Evolutionary conservation across 2,797 vertebrate species (phyloP).

Genomic region (Pelobates cultripes): DNA sequence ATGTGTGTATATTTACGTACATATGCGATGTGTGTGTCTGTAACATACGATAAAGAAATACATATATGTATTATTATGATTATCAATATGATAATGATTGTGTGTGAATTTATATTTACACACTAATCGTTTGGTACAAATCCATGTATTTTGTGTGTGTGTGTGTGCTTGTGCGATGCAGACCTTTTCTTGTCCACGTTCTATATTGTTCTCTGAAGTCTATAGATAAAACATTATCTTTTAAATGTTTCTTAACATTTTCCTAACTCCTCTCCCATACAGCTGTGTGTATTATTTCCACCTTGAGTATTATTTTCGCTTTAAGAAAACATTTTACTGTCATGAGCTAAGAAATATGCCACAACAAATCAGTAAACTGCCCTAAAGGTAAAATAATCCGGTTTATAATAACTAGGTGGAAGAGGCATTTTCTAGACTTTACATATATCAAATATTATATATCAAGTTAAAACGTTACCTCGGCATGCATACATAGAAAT

Average conservation of each 20-base stretch:
- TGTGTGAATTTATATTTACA: too few species aligned
- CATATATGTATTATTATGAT: too few species aligned
- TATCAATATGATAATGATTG: too few species aligned
- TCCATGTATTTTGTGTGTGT: background rate
- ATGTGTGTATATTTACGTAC: slow-evolving; percentile 19
- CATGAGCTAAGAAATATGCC: slow-evolving; percentile 41
- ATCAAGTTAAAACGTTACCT: too few species aligned
- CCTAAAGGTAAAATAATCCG: slow-evolving; percentile 36
- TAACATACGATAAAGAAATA: too few species aligned
- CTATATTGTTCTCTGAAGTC: background rate
- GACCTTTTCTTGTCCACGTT: background rate
- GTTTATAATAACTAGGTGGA: slow-evolving; percentile 9
- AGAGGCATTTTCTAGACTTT: slow-evolving; percentile 17
- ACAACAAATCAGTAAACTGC: slow-evolving; percentile 16
- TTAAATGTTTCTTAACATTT: too few species aligned
- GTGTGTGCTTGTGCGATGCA: background rate
- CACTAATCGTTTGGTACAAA: too few species aligned
- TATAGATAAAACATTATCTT: background rate
- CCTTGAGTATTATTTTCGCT: background rate
- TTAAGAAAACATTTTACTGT: slow-evolving; percentile 22
- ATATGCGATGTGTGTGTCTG: background rate
- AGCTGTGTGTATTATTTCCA: background rate
- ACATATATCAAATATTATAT: background rate
- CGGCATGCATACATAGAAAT: too few species aligned
- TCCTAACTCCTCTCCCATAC: background rate